Evolutionary conservation across 2,113 vertebrate genomes (phyloP).

Genomic region (Psilopogon haemacephalus): DNA sequence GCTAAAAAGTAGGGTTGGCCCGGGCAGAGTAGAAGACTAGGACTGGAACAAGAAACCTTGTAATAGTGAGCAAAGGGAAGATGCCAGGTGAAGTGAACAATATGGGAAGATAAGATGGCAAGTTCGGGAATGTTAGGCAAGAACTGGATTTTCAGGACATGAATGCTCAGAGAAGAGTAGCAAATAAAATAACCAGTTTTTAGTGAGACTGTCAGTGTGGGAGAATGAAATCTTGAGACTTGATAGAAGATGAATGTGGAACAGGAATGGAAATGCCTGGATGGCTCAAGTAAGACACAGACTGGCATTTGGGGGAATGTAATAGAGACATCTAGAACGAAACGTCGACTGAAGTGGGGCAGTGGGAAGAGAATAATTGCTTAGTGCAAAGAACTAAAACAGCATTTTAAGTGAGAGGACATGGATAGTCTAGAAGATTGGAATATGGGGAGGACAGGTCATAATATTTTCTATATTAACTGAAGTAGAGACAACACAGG

Average conservation of each 20-base stretch:
- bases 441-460: background rate
- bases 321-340: background rate
- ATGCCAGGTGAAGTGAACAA: background rate
- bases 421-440: background rate
- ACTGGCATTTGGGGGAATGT: background rate
- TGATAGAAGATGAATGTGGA: background rate
- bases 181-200: background rate
- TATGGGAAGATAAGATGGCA: background rate
- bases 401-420: background rate
- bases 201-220: background rate
- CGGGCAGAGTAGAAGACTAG: background rate
- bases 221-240: background rate
- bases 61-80: background rate
- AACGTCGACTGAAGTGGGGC: background rate
- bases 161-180: background rate
- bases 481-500: background rate
- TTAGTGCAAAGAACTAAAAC: background rate
- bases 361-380: background rate
- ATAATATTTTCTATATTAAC: accelerated
- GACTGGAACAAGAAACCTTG: background rate
- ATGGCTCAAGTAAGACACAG: background rate
- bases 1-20: background rate
- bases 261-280: background rate
- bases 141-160: background rate
- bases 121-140: background rate